A percentile compares a stretch with the other conserved stretches of the same genome.
Conservation (phyloP, 2,113 vertebrate genomes). For the Dryoscopus gambensis region DNA sequence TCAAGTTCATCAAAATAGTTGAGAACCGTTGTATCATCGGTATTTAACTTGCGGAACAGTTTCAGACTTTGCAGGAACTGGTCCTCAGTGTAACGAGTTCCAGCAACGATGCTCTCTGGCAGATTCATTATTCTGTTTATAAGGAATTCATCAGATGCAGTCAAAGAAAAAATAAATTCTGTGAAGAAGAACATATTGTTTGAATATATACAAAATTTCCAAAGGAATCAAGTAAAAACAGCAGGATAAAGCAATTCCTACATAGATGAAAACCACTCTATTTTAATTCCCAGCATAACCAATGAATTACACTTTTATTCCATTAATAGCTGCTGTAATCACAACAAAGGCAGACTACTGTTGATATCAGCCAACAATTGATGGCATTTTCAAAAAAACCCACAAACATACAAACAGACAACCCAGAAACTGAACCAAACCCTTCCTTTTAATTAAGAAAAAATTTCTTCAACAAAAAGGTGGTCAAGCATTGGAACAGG, state of each 20-base stretch:
- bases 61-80: constrained; percentile 73
- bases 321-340: neutral
- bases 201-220: neutral
- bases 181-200: neutral
- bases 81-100: constrained; percentile 78
- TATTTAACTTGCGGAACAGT: constrained; percentile 74
- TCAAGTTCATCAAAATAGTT: constrained; percentile 88
- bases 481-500: neutral
- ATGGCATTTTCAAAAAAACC: neutral
- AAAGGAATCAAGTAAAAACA: neutral
- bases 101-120: constrained; percentile 76
- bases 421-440: neutral
- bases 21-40: constrained; percentile 75
- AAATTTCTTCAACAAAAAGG: neutral
- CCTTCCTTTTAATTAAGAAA: neutral
- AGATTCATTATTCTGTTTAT: constrained; percentile 86
- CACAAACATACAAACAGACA: neutral
- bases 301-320: neutral
- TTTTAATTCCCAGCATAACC: neutral
- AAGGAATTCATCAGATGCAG: constrained; percentile 83
- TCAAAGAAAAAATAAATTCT: constrained; percentile 86
- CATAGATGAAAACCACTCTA: neutral
- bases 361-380: neutral
- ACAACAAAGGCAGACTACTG: neutral
- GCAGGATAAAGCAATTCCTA: neutral